Evolutionary conservation across 2,797 vertebrate genomes (phyloP), one percentile per base, ranked within the genome.

Genomic region (Tapirus indicus): DNA sequence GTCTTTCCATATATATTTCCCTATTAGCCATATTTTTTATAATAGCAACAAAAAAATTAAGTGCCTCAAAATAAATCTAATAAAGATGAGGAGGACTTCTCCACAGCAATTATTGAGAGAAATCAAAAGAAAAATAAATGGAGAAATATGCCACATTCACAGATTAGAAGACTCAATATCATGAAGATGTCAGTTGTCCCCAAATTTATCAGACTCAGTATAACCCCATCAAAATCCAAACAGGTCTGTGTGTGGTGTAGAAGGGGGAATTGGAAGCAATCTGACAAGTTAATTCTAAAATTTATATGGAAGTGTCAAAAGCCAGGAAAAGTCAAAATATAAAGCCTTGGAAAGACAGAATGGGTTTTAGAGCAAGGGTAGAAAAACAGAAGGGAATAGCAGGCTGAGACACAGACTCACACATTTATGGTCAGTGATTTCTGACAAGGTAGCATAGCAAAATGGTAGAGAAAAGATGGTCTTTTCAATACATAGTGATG

Each of bases 1-100:
- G 11, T 75, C 41, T 88, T 91, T 32, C 17, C 71, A 79, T 41
- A 84, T 69, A 41, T 41, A 71, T 86, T 78, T 83, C 38, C 49
- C 72, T 83, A 72, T 72, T 74, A 69, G 41, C 32, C 12, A 83
- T 12, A 77, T 54, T 4, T 94, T 91, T 62, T 75, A 71, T 16
- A 77, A 90, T 25, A 47, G 7, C 27, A 58, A 87, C 35, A 78
- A 87, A 91, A 90, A 66, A 72, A 88, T 54, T 62, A 91, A 85
- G 7, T 94, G 27, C 47, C 69, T 80, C 14, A 27, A 87, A 91
- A 66, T 78, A 88, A 97, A 69, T 80, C 49, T 62, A 86, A 82
- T 78, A 88, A 89, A 84, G 64, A 85, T 47, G 49, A 75, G 38
- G 21, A 91, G 7, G 16, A 54, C 41, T 23, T 89, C 52, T 77